Conservation (phyloP, 2,888 invertebrate species). For the Dryobota labecula region DNA sequence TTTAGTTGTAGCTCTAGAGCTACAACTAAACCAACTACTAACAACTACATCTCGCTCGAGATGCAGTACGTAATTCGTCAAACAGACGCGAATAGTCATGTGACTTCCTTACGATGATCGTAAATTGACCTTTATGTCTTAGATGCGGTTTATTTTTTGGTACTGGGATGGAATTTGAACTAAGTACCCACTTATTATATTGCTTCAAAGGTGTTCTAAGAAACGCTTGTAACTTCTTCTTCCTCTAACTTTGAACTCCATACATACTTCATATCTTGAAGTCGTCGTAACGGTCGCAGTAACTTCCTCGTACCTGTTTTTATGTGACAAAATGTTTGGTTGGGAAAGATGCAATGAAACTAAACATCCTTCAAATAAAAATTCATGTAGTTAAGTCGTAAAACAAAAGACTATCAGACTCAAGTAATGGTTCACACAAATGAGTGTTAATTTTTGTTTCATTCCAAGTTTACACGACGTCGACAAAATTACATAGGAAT, state of each 20-base stretch:
- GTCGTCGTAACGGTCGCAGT: background rate
- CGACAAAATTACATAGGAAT: too few relatives aligned
- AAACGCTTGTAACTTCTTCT: conserved; percentile 11
- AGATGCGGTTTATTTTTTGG: too few relatives aligned
- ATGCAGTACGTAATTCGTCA: background rate
- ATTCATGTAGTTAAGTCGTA: too few relatives aligned
- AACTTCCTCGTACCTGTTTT: background rate
- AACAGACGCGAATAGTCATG: background rate
- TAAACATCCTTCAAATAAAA: background rate
- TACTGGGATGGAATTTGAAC: too few relatives aligned
- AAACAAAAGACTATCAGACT: too few relatives aligned
- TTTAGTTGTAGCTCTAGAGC: background rate
- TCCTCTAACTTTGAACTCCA: conserved; percentile 29
- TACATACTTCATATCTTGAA: conserved; percentile 13
- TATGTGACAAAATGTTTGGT: background rate
- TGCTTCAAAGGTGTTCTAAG: background rate
- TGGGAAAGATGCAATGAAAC: background rate
- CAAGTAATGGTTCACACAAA: too few relatives aligned
- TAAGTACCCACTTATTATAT: background rate
- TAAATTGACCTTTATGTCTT: too few relatives aligned
- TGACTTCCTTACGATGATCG: background rate
- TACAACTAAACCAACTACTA: background rate
- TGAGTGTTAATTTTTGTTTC: too few relatives aligned
- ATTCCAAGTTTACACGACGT: too few relatives aligned
- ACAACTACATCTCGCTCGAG: too few relatives aligned